These are phyloP conservation scores for Clanis bilineata DNA, from an alignment of 2,888 invertebrate species.

Conservation along the genomic window DNA sequence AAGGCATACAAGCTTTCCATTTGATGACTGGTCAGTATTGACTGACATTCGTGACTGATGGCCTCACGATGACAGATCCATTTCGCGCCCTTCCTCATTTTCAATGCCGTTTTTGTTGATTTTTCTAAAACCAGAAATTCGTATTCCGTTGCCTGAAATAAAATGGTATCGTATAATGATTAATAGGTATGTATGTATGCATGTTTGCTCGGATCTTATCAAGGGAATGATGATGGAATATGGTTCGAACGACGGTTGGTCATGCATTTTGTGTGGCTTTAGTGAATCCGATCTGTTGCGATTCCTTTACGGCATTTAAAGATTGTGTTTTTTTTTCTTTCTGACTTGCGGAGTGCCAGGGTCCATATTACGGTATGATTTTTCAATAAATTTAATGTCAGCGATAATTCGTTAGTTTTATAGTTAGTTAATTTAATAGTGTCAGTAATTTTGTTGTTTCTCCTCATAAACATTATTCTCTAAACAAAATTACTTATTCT, in stretches of 20 bases:
- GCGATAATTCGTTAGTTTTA: too few species aligned
- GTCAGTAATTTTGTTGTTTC: too few species aligned
- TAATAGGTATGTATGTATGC: neutral
- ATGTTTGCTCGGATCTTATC: neutral
- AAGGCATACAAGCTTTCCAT: neutral
- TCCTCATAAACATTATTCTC: too few species aligned
- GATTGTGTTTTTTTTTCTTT: too few species aligned
- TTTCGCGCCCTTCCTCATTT: conserved; percentile 12
- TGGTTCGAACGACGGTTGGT: neutral
- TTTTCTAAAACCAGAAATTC: conserved; percentile 3
- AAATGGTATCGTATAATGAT: neutral
- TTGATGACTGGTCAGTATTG: conserved; percentile 41
- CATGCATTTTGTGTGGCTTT: neutral
- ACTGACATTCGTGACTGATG: conserved; percentile 38
- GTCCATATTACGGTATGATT: too few species aligned
- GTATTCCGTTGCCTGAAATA: neutral
- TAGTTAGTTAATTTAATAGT: too few species aligned
- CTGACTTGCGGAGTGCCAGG: too few species aligned
- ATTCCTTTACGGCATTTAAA: too few species aligned
- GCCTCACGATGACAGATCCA: conserved; percentile 28
- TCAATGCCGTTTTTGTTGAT: conserved; percentile 9
- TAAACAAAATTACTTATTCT: too few species aligned
- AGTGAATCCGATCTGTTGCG: neutral
- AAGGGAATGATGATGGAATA: neutral
- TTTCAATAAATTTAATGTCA: too few species aligned